Evolutionary conservation across 2,113 vertebrate species (phyloP).

Genomic region (Entomyzon cyanotis): DNA sequence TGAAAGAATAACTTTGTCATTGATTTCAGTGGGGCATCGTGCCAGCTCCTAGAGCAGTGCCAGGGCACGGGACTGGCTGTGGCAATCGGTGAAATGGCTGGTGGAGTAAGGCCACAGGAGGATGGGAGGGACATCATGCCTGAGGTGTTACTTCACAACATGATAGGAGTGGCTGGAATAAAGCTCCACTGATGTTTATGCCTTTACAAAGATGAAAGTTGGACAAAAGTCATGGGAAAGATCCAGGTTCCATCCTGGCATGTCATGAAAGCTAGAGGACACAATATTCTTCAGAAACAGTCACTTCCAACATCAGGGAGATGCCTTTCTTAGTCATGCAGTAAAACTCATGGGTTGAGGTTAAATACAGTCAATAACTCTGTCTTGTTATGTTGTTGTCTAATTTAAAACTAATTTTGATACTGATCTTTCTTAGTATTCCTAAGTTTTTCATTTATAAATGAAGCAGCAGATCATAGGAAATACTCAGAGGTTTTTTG

Average conservation of each 20-base stretch:
- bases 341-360: neutral
- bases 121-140: neutral
- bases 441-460: neutral
- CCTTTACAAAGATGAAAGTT: neutral
- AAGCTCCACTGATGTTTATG: neutral
- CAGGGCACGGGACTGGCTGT: fast-evolving
- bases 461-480: neutral
- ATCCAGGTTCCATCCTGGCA: fast-evolving
- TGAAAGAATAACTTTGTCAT: neutral
- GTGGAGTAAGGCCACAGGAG: neutral
- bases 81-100: neutral
- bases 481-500: neutral
- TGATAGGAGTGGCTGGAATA: neutral
- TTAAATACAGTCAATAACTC: neutral
- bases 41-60: neutral
- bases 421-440: neutral
- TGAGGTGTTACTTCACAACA: neutral
- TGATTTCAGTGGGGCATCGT: neutral
- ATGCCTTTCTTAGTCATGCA: neutral
- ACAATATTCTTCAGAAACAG: neutral
- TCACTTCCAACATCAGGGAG: neutral
- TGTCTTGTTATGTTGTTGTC: neutral
- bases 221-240: neutral
- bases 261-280: neutral
- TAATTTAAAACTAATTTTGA: neutral